Evolutionary conservation across 1,140 invertebrate species (phyloP).

Genomic region (Papilio glaucus): DNA sequence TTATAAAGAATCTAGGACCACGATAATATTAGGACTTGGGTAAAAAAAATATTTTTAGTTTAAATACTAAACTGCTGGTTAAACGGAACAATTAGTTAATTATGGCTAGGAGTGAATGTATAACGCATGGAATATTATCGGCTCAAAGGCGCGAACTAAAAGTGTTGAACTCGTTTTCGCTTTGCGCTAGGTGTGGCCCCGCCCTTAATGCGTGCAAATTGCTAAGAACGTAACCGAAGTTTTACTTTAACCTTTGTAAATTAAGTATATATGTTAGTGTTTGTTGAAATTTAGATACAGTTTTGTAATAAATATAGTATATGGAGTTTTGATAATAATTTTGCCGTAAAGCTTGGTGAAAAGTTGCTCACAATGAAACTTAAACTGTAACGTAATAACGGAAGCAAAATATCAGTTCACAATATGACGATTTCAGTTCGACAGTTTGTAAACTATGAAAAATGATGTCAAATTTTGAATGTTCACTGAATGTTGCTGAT

Average conservation of each 20-base stretch:
- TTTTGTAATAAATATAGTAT: background rate
- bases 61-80: background rate
- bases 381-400: too few species aligned
- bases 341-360: too few species aligned
- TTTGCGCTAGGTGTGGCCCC: conserved; percentile 5
- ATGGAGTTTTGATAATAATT: too few species aligned
- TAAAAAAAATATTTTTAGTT: too few species aligned
- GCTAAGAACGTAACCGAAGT: background rate
- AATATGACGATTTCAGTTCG: too few species aligned
- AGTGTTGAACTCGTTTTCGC: conserved; percentile 6
- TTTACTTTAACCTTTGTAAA: conserved; percentile 23
- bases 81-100: background rate
- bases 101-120: background rate
- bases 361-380: too few species aligned
- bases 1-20: too few species aligned
- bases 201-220: conserved; percentile 30
- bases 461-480: too few species aligned
- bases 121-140: background rate
- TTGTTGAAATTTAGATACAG: background rate
- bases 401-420: too few species aligned
- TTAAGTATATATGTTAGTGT: background rate
- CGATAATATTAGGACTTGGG: too few species aligned
- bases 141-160: background rate
- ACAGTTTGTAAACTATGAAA: too few species aligned
- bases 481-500: too few species aligned